Evolutionary conservation across 2,113 vertebrate species (phyloP).

Genomic region (Panthera uncia): DNA sequence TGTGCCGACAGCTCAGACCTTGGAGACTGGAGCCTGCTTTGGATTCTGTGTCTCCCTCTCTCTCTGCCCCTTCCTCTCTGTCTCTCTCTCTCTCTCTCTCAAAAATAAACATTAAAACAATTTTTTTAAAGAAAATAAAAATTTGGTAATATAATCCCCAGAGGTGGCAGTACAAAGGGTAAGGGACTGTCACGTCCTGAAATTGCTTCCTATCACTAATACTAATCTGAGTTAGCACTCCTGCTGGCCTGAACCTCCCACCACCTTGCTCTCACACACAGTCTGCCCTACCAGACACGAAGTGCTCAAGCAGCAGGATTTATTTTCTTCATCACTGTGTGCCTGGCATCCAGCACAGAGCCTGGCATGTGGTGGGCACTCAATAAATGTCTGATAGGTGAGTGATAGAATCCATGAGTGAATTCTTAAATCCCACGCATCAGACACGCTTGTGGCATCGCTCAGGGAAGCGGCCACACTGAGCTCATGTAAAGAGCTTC

Average conservation of each 20-base stretch:
- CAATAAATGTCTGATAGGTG: not conserved
- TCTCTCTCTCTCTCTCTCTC: too few relatives aligned
- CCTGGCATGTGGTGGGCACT: not conserved
- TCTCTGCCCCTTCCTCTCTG: too few relatives aligned
- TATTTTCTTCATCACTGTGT: not conserved
- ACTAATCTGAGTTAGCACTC: not conserved
- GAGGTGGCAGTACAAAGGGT: not conserved
- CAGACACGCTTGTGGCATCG: not conserved
- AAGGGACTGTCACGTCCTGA: not conserved
- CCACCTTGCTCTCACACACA: not conserved
- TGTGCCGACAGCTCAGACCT: too few relatives aligned
- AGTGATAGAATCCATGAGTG: not conserved
- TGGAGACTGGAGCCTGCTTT: too few relatives aligned
- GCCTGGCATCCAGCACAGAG: not conserved
- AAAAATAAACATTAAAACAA: too few relatives aligned
- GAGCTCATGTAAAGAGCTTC: not conserved
- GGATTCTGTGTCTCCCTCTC: too few relatives aligned
- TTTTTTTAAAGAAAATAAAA: too few relatives aligned
- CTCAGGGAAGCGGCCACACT: not conserved
- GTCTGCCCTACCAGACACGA: not conserved
- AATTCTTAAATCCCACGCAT: not conserved
- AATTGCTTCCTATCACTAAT: not conserved
- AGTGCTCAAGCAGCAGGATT: not conserved
- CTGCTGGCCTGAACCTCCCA: not conserved
- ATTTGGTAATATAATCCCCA: not conserved